Percentiles rank a stretch among this genome's conserved stretches.
These are phyloP conservation scores for Channa maculata DNA, from an alignment of 2,113 vertebrate species.

Conservation along the genomic window DNA sequence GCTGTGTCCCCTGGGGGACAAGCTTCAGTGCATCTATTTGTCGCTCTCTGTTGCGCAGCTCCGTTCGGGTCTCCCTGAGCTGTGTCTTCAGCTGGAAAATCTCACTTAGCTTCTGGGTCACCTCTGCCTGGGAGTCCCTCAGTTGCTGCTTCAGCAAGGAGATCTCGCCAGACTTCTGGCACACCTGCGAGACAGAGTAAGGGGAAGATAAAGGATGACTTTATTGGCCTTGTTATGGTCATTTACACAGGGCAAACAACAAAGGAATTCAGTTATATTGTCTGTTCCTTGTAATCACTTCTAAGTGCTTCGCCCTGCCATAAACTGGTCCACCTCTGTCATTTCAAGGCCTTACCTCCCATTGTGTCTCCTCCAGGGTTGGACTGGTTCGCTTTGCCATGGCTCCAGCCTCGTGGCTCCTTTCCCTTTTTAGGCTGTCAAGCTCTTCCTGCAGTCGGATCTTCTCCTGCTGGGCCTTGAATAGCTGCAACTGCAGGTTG, in stretches of 20 bases:
- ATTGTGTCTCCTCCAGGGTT: constrained; percentile 92
- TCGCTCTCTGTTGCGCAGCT: constrained; percentile 86
- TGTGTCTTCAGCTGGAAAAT: constrained; percentile 95
- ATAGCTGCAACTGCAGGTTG: constrained; percentile 92
- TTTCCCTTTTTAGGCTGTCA: constrained; percentile 81
- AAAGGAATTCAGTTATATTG: constrained; percentile 15
- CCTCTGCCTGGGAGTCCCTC: constrained; percentile 93
- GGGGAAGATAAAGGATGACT: neutral
- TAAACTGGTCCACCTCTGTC: neutral
- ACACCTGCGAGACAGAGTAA: constrained; percentile 83
- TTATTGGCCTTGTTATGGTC: neutral
- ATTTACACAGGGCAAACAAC: constrained; percentile 19
- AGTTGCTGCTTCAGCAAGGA: constrained; percentile 96
- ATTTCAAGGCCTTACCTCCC: constrained; percentile 87
- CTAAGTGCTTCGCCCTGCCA: neutral
- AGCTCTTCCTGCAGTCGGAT: constrained; percentile 91
- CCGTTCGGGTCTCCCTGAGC: constrained; percentile 87
- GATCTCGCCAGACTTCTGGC: constrained; percentile 97
- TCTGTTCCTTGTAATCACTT: constrained; percentile 24
- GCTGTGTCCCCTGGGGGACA: constrained; percentile 78
- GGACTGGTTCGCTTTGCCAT: constrained; percentile 76
- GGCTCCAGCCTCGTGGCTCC: constrained; percentile 57
- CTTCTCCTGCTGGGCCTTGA: constrained; percentile 94
- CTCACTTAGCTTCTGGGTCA: constrained; percentile 94
- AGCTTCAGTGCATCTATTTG: constrained; percentile 88